phyloP scores from a whole-genome alignment of 1,140 invertebrate species.

The Myzus persicae region DNA sequence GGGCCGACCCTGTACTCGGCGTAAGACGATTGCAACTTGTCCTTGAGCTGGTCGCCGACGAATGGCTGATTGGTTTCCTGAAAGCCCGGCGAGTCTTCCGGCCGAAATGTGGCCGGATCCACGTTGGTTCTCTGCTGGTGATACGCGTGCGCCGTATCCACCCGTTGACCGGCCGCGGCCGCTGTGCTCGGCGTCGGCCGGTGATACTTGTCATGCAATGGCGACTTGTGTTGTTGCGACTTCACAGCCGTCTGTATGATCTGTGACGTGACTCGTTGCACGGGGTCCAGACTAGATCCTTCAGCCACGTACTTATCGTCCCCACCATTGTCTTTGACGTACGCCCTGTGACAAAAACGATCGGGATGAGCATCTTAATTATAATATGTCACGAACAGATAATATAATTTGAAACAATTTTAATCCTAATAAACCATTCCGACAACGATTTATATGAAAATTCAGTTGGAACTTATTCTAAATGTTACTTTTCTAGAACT shows the following conservation, averaged over 20 bases:
- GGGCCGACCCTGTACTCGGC: neutral
- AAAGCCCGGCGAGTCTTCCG: slow-evolving; percentile 32
- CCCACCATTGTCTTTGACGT: neutral
- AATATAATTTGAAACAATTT: neutral
- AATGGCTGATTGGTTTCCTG: slow-evolving; percentile 52
- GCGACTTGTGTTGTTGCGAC: slow-evolving; percentile 30
- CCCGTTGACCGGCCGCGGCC: neutral
- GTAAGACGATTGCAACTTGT: slow-evolving; percentile 32
- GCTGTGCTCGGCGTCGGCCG: slow-evolving; percentile 14
- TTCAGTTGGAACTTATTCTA: too few relatives aligned
- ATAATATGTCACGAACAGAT: neutral
- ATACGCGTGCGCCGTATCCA: slow-evolving; percentile 41
- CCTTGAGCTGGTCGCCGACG: slow-evolving; percentile 44
- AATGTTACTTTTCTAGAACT: neutral
- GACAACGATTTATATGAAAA: too few relatives aligned
- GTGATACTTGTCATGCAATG: slow-evolving; percentile 34
- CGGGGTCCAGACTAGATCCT: slow-evolving; percentile 32
- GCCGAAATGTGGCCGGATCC: slow-evolving; percentile 32
- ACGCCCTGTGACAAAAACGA: neutral
- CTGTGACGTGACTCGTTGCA: slow-evolving; percentile 28
- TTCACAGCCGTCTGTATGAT: slow-evolving; percentile 3
- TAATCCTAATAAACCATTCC: neutral
- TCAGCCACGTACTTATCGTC: slow-evolving; percentile 33
- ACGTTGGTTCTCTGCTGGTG: slow-evolving; percentile 44
- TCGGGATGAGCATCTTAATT: neutral